These are phyloP conservation scores for Coelogynopora nodosa DNA, from an alignment of 2,888 invertebrate species.

Conservation along the genomic window DNA sequence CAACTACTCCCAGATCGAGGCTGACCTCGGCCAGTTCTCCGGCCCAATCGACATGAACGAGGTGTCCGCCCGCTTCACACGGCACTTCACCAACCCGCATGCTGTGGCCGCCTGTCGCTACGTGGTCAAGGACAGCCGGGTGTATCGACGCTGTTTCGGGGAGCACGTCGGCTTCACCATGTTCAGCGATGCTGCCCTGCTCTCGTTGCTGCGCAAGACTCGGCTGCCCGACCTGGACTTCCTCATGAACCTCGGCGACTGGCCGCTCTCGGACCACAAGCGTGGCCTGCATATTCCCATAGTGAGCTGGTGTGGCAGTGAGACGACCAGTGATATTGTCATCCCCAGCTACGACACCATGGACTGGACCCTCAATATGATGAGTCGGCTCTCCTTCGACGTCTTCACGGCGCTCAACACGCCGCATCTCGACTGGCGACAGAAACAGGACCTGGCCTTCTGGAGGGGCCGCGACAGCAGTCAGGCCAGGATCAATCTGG, in stretches of 20 bases:
- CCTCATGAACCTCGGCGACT: constrained; percentile 87
- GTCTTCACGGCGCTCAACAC: constrained; percentile 39
- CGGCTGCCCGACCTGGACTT: constrained; percentile 79
- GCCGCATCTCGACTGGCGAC: constrained; percentile 8
- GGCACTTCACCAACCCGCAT: constrained; percentile 73
- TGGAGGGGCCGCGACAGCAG: constrained; percentile 90
- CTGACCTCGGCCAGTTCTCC: constrained; percentile 71
- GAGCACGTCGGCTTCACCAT: constrained; percentile 76
- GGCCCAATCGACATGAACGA: constrained; percentile 71
- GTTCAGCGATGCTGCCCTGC: constrained; percentile 82
- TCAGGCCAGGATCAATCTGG: constrained; percentile 75
- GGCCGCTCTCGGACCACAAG: constrained; percentile 70
- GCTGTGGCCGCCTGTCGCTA: constrained; percentile 85
- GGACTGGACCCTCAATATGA: constrained; percentile 82
- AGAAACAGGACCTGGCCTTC: constrained; percentile 71
- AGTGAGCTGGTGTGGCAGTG: constrained; percentile 93
- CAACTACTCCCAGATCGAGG: constrained; percentile 69
- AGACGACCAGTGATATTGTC: constrained; percentile 78
- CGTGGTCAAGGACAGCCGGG: constrained; percentile 73
- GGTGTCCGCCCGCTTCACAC: constrained; percentile 68
- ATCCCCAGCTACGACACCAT: constrained; percentile 92
- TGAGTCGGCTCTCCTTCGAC: constrained; percentile 72
- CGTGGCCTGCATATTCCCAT: constrained; percentile 70
- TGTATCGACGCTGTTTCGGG: constrained; percentile 40
- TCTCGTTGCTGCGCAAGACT: constrained; percentile 77